Evolutionary conservation across 2,888 invertebrate species (phyloP).

Genomic region (Halictus ligatus): DNA sequence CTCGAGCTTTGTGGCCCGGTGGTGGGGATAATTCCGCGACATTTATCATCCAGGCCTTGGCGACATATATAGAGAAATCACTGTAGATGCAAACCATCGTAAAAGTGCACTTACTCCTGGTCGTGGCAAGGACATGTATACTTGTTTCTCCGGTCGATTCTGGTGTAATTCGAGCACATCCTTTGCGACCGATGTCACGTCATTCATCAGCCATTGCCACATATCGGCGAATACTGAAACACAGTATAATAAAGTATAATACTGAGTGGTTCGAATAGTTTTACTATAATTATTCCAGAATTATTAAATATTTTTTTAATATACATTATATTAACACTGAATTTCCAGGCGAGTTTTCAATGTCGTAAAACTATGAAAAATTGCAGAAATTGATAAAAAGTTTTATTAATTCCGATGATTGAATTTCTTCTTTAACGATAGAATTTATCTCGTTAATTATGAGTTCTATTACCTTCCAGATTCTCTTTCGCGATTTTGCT

Average conservation of each 20-base stretch:
- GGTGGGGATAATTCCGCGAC: too few relatives aligned
- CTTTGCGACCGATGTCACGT: slow-evolving; percentile 95
- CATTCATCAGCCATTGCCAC: slow-evolving; percentile 97
- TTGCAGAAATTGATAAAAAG: not conserved
- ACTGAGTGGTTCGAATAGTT: too few relatives aligned
- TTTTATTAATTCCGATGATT: not conserved
- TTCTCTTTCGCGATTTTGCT: slow-evolving; percentile 99
- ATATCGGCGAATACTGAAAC: slow-evolving; percentile 93
- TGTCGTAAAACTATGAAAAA: not conserved
- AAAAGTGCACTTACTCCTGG: slow-evolving; percentile 91
- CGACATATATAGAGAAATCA: too few relatives aligned
- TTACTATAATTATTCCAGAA: not conserved
- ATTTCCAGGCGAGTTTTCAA: not conserved
- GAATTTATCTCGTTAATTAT: too few relatives aligned
- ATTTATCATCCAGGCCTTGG: too few relatives aligned
- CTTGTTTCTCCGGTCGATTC: slow-evolving; percentile 89
- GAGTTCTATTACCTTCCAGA: slow-evolving; percentile 88
- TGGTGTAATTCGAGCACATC: slow-evolving; percentile 94
- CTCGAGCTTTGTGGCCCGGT: too few relatives aligned
- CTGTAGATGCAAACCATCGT: not conserved
- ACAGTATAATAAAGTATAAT: too few relatives aligned
- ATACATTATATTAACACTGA: not conserved
- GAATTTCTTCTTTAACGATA: not conserved
- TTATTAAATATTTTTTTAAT: not conserved
- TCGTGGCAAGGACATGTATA: slow-evolving; percentile 96